phyloP scores from a whole-genome alignment of 2,113 vertebrate species.

The Beaufortia kweichowensis region DNA sequence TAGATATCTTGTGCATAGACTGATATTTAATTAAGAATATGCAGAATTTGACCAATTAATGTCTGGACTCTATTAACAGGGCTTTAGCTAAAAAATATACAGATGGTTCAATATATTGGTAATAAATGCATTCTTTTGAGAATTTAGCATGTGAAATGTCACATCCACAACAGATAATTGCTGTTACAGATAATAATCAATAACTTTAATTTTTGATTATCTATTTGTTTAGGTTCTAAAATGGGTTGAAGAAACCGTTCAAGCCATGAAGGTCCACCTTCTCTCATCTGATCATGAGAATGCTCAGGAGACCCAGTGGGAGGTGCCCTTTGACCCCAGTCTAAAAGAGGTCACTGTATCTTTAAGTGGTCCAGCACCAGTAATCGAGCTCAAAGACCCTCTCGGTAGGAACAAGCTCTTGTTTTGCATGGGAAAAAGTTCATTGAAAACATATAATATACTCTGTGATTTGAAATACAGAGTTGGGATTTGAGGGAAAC shows the following conservation, averaged over 20 bases:
- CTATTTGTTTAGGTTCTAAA: constrained; percentile 80
- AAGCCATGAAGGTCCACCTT: constrained; percentile 88
- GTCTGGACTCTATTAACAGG: too few relatives aligned
- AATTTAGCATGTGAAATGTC: too few relatives aligned
- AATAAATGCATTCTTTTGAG: too few relatives aligned
- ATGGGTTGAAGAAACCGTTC: constrained; percentile 92
- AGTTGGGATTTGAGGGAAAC: background rate
- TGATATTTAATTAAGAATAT: too few relatives aligned
- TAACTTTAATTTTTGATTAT: background rate
- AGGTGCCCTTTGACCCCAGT: constrained; percentile 85
- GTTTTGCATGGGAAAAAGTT: background rate
- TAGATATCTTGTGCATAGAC: too few relatives aligned
- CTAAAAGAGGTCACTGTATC: constrained; percentile 91
- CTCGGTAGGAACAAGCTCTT: constrained; percentile 71
- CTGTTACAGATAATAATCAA: too few relatives aligned
- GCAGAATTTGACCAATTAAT: too few relatives aligned
- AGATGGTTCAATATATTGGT: too few relatives aligned
- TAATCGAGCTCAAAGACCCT: constrained; percentile 81
- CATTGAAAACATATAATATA: background rate
- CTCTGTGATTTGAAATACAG: background rate
- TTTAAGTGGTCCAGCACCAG: constrained; percentile 84
- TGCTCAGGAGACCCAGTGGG: constrained; percentile 80
- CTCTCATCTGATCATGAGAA: constrained; percentile 85
- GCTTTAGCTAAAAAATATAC: too few relatives aligned
- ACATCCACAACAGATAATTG: too few relatives aligned